Base-by-base conservation (phyloP, 2,797 vertebrate species). In the Carcharodon carcharias region DNA sequence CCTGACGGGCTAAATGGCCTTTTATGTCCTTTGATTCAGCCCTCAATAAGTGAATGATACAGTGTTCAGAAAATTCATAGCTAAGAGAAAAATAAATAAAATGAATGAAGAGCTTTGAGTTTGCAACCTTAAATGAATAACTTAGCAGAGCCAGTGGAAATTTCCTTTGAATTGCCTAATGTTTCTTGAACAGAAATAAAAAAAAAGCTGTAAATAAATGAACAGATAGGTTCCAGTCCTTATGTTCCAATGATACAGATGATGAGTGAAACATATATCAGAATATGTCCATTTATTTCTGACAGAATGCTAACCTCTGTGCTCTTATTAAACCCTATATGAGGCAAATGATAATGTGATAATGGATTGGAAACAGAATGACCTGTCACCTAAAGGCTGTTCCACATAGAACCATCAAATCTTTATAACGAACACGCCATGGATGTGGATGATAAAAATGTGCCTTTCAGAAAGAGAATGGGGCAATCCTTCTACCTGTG, bases 321-420 rank as follows among this genome's bases (percentile, higher is more conserved):
- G 73, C 69, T n/a, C 94, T 95, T 95, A 77, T 95, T 73, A 95
- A 95, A 95, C 31, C n/a, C 69, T 35, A 28, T 77, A 77, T 71
- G 16, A 95, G 69, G 56, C 94, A 77, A 95, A 95, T 50, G 93
- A 95, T 95, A 95, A 95, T 73, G 69, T 95, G 94, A 73, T 95
- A 95, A 16, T 73, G 69, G 26, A 28, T 58, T 35, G 69, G 67
- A 95, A 95, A 77, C 40, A 5, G 94, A 95, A 95, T 95, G 94
- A 77, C 94, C 94, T 95, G 94, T 95, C 94, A 95, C 45, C 94
- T 95, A 95, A 95, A 95, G 56, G 69, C 69, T 73, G 94, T 77
- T 77, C 94, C 50, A 95, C 31, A 21, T 61, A 31, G 50, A 77
- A 45, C 18, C 50, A 77, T 77, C 94, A 95, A 77, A 77, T 69